Evolutionary conservation across 2,113 vertebrate species (phyloP), one percentile per base, ranked within the genome.

Genomic region (Cavia aperea): DNA sequence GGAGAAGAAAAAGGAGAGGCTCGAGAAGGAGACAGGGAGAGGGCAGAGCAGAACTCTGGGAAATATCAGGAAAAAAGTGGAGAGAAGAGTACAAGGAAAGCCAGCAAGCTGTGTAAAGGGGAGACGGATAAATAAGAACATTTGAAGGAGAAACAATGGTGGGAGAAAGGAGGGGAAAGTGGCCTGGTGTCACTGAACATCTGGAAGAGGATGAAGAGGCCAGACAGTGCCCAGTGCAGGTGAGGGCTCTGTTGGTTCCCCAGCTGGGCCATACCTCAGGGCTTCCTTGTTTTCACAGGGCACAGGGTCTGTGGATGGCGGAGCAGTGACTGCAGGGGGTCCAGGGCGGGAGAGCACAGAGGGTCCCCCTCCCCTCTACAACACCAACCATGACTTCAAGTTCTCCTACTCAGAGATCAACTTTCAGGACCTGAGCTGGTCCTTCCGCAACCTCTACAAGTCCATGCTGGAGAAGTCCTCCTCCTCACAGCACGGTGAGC

Each of bases 381-480:
- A 97, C 93, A 96, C 98, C 92, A 96, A 97, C 88, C 98, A 99
- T 4, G 98, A 98, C 66, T 98, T 98, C 95, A 98, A 99, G 49
- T 99, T 99, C 97, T 99, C 99, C 98, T 99, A 99, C 84, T 98
- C 99, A 0, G 99, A 99, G 97, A 98, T 99, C 96, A 99, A 98
- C 96, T 98, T 99, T 85, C 99, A 99, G 73, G 99, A 99, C 95
- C 97, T 99, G 88, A 99, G 98, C 90, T 98, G 98, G 92, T 99
- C 99, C 90, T 99, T 99, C 97, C 98, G 99, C 94, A 99, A 99
- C 84, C 98, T 99, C 87, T 98, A 98, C 97, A 99, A 98, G 97
- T 99, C 98, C 26, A 98, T 99, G 98, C 98, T 98, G 89, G 99
- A 99, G 96, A 98, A 98, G 95, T 98, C 98, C 31, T 98, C 99